phyloP scores from a whole-genome alignment of 2,113 vertebrate species.

The Dasypus novemcinctus region DNA sequence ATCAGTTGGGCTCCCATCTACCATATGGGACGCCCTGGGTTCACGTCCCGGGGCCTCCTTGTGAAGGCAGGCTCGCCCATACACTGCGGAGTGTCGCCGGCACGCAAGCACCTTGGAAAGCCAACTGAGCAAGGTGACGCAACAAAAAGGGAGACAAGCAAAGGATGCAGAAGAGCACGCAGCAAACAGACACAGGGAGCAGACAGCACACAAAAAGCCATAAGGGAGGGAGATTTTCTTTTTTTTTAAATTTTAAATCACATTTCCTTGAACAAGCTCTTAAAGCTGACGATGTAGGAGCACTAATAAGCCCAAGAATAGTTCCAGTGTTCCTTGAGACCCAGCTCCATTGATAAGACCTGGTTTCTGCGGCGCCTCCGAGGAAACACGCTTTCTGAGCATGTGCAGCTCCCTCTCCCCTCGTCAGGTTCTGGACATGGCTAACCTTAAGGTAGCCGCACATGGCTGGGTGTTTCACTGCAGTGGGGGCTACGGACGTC shows the following conservation, averaged over 20 bases:
- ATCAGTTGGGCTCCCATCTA: too few relatives aligned
- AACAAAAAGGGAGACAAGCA: too few relatives aligned
- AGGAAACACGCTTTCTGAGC: not conserved
- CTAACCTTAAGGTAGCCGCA: not conserved
- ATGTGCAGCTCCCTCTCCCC: not conserved
- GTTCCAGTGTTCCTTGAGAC: not conserved
- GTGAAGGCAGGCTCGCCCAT: too few relatives aligned
- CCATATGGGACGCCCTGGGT: too few relatives aligned
- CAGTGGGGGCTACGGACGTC: not conserved
- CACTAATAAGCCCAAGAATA: not conserved
- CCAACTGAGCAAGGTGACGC: too few relatives aligned
- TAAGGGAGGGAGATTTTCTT: too few relatives aligned
- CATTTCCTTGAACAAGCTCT: not conserved
- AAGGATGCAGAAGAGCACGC: too few relatives aligned
- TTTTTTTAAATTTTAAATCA: constrained; percentile 28
- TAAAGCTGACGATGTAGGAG: not conserved
- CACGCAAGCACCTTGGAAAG: too few relatives aligned
- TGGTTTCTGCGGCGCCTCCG: not conserved
- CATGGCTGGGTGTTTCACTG: not conserved
- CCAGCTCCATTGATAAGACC: not conserved
- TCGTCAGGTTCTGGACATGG: not conserved
- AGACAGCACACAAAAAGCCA: too few relatives aligned
- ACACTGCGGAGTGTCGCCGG: too few relatives aligned
- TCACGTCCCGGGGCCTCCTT: too few relatives aligned
- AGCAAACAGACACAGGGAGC: too few relatives aligned